Percentiles rank a stretch among this genome's conserved stretches.
These are phyloP conservation scores for Heliconius hermathena DNA, from an alignment of 1,140 invertebrate genomes.

Conservation along the genomic window DNA sequence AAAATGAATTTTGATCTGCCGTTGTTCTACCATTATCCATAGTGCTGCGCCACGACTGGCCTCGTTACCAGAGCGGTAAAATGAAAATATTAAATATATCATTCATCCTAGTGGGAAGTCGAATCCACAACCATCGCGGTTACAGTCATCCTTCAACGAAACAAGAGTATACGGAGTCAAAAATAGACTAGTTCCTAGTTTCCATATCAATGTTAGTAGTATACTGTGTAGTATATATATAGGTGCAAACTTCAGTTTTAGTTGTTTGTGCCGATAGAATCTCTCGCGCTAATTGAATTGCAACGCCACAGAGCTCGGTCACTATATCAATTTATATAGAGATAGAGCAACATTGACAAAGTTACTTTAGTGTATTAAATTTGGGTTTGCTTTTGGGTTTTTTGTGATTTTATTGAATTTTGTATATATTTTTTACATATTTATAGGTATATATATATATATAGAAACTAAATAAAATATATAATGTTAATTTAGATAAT, in stretches of 20 bases:
- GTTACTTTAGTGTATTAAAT: background rate
- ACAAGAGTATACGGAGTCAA: background rate
- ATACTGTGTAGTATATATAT: background rate
- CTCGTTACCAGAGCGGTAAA: no score
- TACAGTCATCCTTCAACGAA: background rate
- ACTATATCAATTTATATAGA: background rate
- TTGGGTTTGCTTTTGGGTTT: background rate
- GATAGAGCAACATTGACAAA: background rate
- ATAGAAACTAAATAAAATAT: no score
- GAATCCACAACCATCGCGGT: no score
- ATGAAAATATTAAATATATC: no score
- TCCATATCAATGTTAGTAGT: background rate
- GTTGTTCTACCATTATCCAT: no score
- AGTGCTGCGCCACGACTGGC: no score
- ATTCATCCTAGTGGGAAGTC: no score
- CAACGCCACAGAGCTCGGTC: slow-evolving; percentile 14
- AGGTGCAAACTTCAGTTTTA: background rate
- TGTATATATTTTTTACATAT: background rate
- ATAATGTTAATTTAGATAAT: no score
- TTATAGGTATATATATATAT: no score
- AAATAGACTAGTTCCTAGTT: background rate
- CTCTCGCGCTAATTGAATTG: slow-evolving; percentile 35
- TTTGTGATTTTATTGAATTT: background rate
- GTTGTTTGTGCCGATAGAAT: slow-evolving; percentile 16
- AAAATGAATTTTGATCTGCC: no score